Evolutionary conservation across 2,888 invertebrate species (phyloP).

Genomic region (Lasioglossum villosulum): DNA sequence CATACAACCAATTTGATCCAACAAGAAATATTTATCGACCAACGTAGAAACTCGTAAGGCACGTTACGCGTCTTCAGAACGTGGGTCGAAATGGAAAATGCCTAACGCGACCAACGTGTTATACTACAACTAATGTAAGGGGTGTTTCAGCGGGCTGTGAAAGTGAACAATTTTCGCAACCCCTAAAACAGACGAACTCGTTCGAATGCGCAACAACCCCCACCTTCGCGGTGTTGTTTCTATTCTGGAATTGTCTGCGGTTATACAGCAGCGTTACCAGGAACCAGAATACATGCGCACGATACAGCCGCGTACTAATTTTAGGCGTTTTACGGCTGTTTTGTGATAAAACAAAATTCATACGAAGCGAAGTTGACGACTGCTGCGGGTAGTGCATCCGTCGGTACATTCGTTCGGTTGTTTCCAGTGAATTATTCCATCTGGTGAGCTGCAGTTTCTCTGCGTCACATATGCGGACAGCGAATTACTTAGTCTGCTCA

Average conservation of each 20-base stretch:
- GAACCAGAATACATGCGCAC: conserved; percentile 28
- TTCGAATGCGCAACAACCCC: not conserved
- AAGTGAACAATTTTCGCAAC: conserved; percentile 35
- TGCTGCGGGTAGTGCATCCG: conserved; percentile 8
- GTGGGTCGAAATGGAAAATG: not conserved
- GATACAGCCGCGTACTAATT: conserved; percentile 31
- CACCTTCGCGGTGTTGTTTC: conserved; percentile 21
- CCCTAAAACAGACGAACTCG: conserved; percentile 41
- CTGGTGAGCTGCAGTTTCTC: not conserved
- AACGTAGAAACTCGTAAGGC: too few relatives aligned
- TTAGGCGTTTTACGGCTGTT: conserved; percentile 36
- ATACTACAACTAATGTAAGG: not conserved
- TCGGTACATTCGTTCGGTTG: conserved; percentile 24
- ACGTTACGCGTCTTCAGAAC: not conserved
- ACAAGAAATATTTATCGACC: not conserved
- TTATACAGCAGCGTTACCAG: not conserved
- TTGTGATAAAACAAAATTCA: conserved; percentile 36
- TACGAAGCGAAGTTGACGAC: conserved; percentile 32
- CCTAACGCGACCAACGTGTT: not conserved
- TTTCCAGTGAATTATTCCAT: conserved; percentile 28
- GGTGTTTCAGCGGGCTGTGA: conserved; percentile 52
- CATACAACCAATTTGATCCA: not conserved
- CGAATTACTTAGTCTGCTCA: not conserved
- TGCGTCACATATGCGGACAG: not conserved
- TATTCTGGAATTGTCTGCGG: conserved; percentile 2